A percentile compares a stretch with the other conserved stretches of the same genome.
Evolutionary conservation across 2,888 invertebrate species (phyloP).

Genomic region (Chaetogeoica ovagalla): DNA sequence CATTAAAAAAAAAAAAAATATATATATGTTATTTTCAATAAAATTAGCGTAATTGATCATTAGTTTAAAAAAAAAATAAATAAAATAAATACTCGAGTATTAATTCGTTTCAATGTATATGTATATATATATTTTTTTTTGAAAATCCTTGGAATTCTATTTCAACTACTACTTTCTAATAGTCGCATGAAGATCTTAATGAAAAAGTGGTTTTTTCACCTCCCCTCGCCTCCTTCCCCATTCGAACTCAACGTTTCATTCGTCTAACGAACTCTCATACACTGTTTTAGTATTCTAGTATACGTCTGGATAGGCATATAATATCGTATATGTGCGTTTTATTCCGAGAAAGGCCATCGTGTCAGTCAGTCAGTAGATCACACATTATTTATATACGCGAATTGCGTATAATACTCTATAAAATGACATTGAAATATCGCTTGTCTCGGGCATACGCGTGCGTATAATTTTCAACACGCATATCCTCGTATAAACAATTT

Average conservation of each 20-base stretch:
- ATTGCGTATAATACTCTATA: conserved; percentile 8
- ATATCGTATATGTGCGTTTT: neutral
- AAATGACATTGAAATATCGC: conserved; percentile 26
- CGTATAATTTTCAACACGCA: neutral
- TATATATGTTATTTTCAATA: neutral
- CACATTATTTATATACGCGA: neutral
- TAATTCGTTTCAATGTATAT: neutral
- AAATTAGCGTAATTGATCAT: neutral
- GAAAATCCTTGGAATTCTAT: conserved; percentile 28
- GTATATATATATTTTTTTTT: conserved; percentile 6
- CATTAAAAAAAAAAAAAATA: too few relatives aligned
- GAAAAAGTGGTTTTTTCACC: conserved; percentile 42
- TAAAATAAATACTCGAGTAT: neutral
- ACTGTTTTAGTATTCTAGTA: neutral
- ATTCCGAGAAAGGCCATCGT: conserved; percentile 34
- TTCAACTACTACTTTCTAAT: conserved; percentile 49
- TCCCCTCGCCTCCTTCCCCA: too few relatives aligned
- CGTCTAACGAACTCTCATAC: conserved; percentile 4
- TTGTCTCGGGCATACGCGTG: neutral
- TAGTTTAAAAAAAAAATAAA: neutral
- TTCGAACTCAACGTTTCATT: conserved; percentile 20
- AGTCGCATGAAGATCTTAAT: neutral
- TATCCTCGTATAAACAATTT: neutral
- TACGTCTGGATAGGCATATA: neutral
- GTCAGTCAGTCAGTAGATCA: conserved; percentile 51